Evolutionary conservation across 1,140 invertebrate species (phyloP).

Genomic region (Ips typographus): DNA sequence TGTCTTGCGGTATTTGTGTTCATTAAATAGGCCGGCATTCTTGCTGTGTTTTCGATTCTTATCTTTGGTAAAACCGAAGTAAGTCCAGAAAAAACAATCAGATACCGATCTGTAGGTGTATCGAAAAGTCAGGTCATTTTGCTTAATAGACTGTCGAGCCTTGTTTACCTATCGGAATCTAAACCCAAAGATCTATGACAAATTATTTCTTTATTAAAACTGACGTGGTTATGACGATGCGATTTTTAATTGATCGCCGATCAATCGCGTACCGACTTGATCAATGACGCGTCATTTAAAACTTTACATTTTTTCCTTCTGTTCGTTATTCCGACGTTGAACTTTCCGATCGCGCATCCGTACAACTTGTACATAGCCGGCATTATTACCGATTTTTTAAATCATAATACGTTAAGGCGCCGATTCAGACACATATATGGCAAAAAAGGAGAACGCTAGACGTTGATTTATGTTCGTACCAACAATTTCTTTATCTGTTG

Average conservation of each 20-base stretch:
- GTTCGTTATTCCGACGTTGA: not conserved
- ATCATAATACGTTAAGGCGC: conserved; percentile 7
- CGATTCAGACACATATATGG: conserved; percentile 10
- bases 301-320: not conserved
- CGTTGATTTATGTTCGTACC: conserved; percentile 6
- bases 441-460: conserved; percentile 8
- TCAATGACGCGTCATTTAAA: conserved; percentile 4
- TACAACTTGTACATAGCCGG: not conserved
- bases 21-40: conserved; percentile 6
- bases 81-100: conserved; percentile 8
- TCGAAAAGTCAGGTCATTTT: conserved; percentile 25
- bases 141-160: conserved; percentile 18
- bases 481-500: conserved; percentile 8
- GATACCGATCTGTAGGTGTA: conserved; percentile 20
- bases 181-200: conserved; percentile 6
- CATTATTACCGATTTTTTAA: conserved; percentile 1
- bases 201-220: conserved; percentile 23
- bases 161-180: conserved; percentile 15
- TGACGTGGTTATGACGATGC: conserved; percentile 19
- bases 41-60: not conserved
- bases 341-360: not conserved
- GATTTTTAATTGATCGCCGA: conserved; percentile 22
- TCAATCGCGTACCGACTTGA: conserved; percentile 1
- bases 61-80: conserved; percentile 6
- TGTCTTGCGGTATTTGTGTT: not conserved